Base-by-base conservation (phyloP, 1,140 invertebrate species). In the Drosophila eugracilis region DNA sequence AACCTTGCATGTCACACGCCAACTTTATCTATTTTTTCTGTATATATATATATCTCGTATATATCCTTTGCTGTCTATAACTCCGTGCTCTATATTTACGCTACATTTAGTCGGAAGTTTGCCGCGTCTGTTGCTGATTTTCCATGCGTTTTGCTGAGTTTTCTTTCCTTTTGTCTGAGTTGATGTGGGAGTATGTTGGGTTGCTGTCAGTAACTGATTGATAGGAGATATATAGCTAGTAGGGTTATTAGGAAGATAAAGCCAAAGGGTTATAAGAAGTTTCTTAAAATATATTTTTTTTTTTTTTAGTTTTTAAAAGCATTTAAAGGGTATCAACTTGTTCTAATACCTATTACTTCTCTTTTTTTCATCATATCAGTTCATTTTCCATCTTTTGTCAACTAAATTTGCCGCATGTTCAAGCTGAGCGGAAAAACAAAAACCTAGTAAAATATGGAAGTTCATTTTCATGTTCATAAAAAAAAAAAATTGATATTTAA, bases 1-100 rank as follows among this genome's bases (percentile, higher is more conserved):
- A 21, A n/a, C 36, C 53, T 78, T 83, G 83, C 81, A 81, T 86
- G 81, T 88, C 47, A 70, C 81, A 86, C 83, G 81, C 81, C 75
- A 86, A 65, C 45, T 58, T 45, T 66, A 26, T 48, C 39, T 66
- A 24, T 12, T 3, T 30, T 30, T 12, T 32, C 10, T 32, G 0
- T 28, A 28, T 5, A 28, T 28, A 5, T 28, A 28, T 28, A 10
- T 30, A 28, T 22, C 55, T 45, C 67, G 37, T 30, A n/a, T 52
- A 19, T 67, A 55, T 34, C 12, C 34, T 50, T 32, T 60, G 30
- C 42, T 37, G 24, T 37, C 49, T 48, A 55, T 62, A 75, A 58
- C 65, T 60, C 42, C 17, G 34, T 62, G 49, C 70, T 83, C 72
- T 70, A 75, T 83, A 78, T 84, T 86, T 73, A 80, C 80, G 80